phyloP scores from a whole-genome alignment of 2,113 vertebrate genomes.

The Oenanthe melanoleuca region DNA sequence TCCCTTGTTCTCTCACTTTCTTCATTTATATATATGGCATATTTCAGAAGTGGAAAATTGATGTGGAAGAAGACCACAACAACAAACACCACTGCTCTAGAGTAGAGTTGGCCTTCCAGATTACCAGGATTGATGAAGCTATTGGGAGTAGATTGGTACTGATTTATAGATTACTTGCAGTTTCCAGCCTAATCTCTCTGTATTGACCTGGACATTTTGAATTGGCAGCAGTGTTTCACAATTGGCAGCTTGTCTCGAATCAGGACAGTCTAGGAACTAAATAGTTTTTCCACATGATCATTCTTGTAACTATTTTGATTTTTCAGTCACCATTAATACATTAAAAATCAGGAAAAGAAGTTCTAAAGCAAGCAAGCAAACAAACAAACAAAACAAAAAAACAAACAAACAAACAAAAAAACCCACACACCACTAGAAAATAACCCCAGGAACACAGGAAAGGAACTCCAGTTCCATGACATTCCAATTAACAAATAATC shows the following conservation, averaged over 20 bases:
- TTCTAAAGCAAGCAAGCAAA: not conserved
- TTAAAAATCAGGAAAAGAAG: not conserved
- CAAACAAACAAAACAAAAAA: too few relatives aligned
- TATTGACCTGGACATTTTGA: not conserved
- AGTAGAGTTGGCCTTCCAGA: not conserved
- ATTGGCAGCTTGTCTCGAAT: not conserved
- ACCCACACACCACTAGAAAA: not conserved
- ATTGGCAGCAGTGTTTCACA: not conserved
- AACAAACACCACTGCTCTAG: not conserved
- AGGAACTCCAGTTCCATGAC: not conserved
- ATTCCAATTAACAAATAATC: not conserved
- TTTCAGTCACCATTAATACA: not conserved
- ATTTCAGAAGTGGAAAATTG: not conserved
- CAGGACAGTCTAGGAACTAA: not conserved
- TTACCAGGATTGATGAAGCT: not conserved
- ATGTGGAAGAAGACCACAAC: not conserved
- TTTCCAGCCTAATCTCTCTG: not conserved
- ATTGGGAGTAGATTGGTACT: not conserved
- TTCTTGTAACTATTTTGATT: not conserved
- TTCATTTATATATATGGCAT: not conserved
- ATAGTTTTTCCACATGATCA: not conserved
- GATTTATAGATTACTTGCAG: not conserved
- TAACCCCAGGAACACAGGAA: not conserved
- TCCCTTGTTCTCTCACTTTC: not conserved
- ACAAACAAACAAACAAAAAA: not conserved